Evolutionary conservation across 2,113 vertebrate species (phyloP).

Genomic region (Uria lomvia): DNA sequence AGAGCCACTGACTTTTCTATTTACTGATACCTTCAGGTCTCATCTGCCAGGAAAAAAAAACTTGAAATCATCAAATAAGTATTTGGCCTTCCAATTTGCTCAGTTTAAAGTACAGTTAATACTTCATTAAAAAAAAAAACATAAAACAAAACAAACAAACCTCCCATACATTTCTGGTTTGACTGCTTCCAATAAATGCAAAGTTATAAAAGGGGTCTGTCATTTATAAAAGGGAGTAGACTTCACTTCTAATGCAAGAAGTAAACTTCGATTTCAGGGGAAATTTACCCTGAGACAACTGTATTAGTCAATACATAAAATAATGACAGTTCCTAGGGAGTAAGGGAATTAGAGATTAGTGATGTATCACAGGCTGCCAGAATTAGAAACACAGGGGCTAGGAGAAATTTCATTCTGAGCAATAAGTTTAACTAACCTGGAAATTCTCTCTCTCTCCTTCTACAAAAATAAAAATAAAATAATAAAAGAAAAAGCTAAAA

Average conservation of each 20-base stretch:
- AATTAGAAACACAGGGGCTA: conserved; percentile 44
- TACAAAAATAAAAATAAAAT: neutral
- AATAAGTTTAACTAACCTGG: conserved; percentile 23
- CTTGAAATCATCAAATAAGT: neutral
- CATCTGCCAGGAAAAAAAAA: neutral
- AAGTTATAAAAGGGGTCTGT: conserved; percentile 34
- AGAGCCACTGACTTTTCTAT: neutral
- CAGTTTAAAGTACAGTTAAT: neutral
- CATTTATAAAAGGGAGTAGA: conserved; percentile 37
- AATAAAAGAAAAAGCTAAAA: neutral
- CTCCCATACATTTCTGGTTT: neutral
- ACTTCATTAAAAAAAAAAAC: neutral
- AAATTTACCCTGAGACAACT: conserved; percentile 67
- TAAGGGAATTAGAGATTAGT: conserved; percentile 61
- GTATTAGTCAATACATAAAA: conserved; percentile 66
- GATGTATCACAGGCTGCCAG: conserved; percentile 55
- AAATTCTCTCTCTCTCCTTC: neutral
- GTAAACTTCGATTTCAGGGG: conserved; percentile 64
- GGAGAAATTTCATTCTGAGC: conserved; percentile 41
- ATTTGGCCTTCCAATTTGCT: neutral
- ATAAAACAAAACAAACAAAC: neutral
- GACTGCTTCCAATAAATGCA: neutral
- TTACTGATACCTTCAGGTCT: neutral
- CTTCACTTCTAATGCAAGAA: conserved; percentile 47
- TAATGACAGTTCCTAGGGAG: conserved; percentile 66